Percentiles rank a stretch among this genome's conserved stretches.
These are phyloP conservation scores for Hippocampus kuda DNA, from an alignment of 2,797 vertebrate species.

Conservation along the genomic window DNA sequence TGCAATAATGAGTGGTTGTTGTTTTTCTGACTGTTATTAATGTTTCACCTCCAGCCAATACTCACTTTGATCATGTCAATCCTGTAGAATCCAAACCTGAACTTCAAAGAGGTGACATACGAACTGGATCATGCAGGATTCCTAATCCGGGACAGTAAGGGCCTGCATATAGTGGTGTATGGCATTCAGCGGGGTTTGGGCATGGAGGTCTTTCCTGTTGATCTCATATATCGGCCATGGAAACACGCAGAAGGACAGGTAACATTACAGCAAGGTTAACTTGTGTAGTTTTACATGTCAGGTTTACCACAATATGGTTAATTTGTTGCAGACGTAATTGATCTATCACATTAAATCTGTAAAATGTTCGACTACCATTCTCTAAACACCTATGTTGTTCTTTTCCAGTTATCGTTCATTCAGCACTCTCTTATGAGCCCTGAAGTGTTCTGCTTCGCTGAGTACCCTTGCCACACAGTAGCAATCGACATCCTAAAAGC, in stretches of 20 bases:
- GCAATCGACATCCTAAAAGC: constrained; percentile 98
- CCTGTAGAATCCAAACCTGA: constrained; percentile 86
- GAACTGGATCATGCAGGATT: constrained; percentile 95
- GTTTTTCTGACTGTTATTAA: no score
- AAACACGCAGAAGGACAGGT: constrained; percentile 99
- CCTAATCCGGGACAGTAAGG: constrained; percentile 94
- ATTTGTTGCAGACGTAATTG: background rate
- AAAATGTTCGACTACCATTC: background rate
- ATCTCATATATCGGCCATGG: constrained; percentile 96
- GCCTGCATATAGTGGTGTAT: constrained; percentile 91
- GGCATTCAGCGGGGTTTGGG: constrained; percentile 92
- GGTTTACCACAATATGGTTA: background rate
- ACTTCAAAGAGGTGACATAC: constrained; percentile 99
- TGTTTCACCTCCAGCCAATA: background rate
- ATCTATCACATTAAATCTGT: background rate
- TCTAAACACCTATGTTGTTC: background rate
- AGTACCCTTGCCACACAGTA: constrained; percentile 93
- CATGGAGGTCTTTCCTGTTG: constrained; percentile 93
- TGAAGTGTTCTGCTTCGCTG: constrained; percentile 97
- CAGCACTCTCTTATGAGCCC: constrained; percentile 97
- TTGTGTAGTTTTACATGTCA: background rate
- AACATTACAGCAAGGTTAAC: constrained; percentile 6
- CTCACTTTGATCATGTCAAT: background rate
- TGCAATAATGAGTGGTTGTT: no score
- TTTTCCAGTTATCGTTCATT: constrained; percentile 87